Conservation (phyloP, 2,113 vertebrate genomes). For the Brienomyrus brachyistius region DNA sequence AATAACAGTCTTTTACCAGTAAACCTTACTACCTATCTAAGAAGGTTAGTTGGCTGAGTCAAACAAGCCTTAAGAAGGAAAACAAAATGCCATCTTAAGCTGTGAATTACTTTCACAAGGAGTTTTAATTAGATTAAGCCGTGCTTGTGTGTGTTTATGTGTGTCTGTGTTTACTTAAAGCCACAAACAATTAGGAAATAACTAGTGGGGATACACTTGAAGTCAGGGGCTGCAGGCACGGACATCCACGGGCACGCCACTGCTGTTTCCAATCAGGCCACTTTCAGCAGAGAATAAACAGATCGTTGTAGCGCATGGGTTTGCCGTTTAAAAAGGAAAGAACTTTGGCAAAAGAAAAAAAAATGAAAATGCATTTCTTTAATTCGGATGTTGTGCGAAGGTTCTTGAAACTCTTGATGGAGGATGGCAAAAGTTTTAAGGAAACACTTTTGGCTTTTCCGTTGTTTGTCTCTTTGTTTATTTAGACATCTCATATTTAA, state of each 20-base stretch:
- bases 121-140: background rate
- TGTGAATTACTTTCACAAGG: background rate
- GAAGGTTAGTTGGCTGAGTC: background rate
- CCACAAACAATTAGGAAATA: constrained; percentile 11
- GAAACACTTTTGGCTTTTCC: background rate
- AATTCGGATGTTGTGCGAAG: background rate
- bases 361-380: background rate
- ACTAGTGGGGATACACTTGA: background rate
- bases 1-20: background rate
- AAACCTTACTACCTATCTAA: background rate
- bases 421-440: background rate
- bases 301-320: background rate
- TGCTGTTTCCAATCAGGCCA: constrained; percentile 4
- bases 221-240: background rate
- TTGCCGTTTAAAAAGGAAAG: background rate
- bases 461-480: background rate
- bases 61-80: background rate
- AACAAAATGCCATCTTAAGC: background rate
- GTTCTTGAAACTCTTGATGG: background rate
- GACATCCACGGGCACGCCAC: background rate
- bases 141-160: background rate
- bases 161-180: constrained; percentile 2
- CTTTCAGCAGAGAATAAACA: background rate
- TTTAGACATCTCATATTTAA: background rate
- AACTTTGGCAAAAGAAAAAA: background rate